Evolutionary conservation across 92 coral and sea anemone genomes (phyloP).

Genomic region (Phenganax subtilis): DNA sequence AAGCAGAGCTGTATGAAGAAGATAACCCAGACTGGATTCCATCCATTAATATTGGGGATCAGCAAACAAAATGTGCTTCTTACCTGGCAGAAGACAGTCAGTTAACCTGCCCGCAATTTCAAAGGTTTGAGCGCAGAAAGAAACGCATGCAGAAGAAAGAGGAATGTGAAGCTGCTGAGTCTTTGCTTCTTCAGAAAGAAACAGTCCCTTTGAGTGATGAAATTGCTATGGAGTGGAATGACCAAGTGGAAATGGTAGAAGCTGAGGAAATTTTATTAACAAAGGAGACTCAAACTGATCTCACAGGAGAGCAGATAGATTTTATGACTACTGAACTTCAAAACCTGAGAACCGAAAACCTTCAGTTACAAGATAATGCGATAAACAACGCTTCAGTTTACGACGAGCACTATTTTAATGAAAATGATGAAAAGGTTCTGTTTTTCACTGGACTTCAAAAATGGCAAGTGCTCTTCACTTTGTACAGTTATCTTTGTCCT

Average conservation of each 20-base stretch:
- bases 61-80: neutral
- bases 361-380: neutral
- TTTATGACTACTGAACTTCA: neutral
- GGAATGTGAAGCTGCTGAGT: neutral
- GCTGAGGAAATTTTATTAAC: neutral
- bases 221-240: neutral
- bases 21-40: neutral
- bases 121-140: neutral
- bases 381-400: neutral
- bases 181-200: neutral
- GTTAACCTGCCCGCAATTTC: neutral
- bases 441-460: constrained; percentile 12
- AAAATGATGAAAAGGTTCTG: constrained; percentile 2
- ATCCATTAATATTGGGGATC: neutral
- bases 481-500: constrained; percentile 1
- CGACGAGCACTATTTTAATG: neutral
- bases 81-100: neutral
- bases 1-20: neutral
- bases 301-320: neutral
- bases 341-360: neutral
- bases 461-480: constrained; percentile 6
- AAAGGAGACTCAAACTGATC: constrained; percentile 2
- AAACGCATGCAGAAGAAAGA: neutral
- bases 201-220: neutral
- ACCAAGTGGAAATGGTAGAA: neutral